phyloP scores from a whole-genome alignment of 2,888 invertebrate genomes.

The Lacanobia wlatinum region DNA sequence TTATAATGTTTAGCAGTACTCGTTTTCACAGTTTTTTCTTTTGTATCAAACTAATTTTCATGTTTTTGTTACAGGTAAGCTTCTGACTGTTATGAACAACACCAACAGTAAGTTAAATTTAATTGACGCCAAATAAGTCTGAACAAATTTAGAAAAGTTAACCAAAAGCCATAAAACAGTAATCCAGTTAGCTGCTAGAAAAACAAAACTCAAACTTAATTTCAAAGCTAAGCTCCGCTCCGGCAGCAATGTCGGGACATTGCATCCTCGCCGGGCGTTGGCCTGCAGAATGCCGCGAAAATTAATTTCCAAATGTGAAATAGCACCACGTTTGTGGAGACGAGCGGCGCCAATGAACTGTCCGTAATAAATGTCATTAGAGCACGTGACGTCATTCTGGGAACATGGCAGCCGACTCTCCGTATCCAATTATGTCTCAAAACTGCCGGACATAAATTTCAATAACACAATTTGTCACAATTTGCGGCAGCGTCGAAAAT shows the following conservation, averaged over 20 bases:
- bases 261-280: slow-evolving; percentile 52
- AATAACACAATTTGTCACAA: slow-evolving; percentile 88
- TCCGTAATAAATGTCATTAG: slow-evolving; percentile 88
- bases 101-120: slow-evolving; percentile 48
- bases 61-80: slow-evolving; percentile 70
- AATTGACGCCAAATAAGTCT: slow-evolving; percentile 48
- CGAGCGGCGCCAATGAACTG: slow-evolving; percentile 84
- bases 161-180: slow-evolving; percentile 51
- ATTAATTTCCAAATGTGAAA: slow-evolving; percentile 84
- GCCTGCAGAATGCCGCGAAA: slow-evolving; percentile 75
- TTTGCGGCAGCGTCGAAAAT: slow-evolving; percentile 79
- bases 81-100: slow-evolving; percentile 31
- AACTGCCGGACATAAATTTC: slow-evolving; percentile 88
- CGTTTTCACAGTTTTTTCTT: not conserved
- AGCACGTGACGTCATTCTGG: slow-evolving; percentile 84
- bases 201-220: slow-evolving; percentile 51
- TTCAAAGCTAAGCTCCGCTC: slow-evolving; percentile 60
- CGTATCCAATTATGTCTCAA: slow-evolving; percentile 87
- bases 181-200: slow-evolving; percentile 48
- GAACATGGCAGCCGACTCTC: slow-evolving; percentile 82
- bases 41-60: slow-evolving; percentile 36
- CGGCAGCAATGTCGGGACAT: slow-evolving; percentile 48
- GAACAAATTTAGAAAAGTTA: slow-evolving; percentile 37
- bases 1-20: not conserved
- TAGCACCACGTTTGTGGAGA: slow-evolving; percentile 77